These are phyloP conservation scores for Vipera ursinii DNA, from an alignment of 2,797 vertebrate genomes.

Conservation along the genomic window DNA sequence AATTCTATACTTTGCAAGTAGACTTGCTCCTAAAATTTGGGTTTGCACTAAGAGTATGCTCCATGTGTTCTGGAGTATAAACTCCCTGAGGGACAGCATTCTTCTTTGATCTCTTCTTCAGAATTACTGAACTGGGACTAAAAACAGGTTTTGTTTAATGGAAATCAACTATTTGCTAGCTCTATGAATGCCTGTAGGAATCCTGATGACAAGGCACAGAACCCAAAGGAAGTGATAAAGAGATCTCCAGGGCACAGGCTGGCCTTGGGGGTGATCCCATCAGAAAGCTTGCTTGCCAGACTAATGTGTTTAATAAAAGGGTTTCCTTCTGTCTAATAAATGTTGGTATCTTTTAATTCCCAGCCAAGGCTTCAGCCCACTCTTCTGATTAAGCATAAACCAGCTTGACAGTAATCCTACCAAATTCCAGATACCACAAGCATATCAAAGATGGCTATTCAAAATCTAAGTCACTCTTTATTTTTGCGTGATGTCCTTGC, in stretches of 20 bases:
- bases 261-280: neutral
- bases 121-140: neutral
- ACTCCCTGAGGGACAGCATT: neutral
- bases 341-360: neutral
- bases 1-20: neutral
- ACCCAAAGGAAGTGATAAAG: neutral
- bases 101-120: neutral
- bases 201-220: neutral
- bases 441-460: slow-evolving; percentile 40
- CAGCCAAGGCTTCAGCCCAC: neutral
- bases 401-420: slow-evolving; percentile 44
- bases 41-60: neutral
- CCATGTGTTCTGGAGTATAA: accelerated
- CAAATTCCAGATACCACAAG: slow-evolving; percentile 6
- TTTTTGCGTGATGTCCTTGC: slow-evolving; percentile 31
- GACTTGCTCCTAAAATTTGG: slow-evolving; percentile 2
- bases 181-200: neutral
- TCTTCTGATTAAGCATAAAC: neutral
- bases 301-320: neutral
- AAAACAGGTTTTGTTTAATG: neutral
- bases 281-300: neutral
- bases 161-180: neutral
- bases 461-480: slow-evolving; percentile 68
- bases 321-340: neutral
- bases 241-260: neutral